These are phyloP conservation scores for Stratiolaelaps scimitus DNA, from an alignment of 1,140 invertebrate species.

Conservation along the genomic window DNA sequence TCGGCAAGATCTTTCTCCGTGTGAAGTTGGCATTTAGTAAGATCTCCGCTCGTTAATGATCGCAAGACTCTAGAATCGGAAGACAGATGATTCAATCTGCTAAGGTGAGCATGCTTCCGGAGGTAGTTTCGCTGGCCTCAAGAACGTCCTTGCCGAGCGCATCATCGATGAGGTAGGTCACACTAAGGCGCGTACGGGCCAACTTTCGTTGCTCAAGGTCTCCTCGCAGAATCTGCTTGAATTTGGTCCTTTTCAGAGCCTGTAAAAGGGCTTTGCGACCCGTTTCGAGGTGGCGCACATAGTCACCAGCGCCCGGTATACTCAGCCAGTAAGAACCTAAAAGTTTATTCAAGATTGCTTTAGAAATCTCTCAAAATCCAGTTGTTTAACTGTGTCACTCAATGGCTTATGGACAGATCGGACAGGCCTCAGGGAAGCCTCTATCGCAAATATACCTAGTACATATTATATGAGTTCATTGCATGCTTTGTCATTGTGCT, in stretches of 20 bases:
- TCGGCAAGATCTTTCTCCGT: too few species aligned
- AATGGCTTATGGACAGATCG: too few species aligned
- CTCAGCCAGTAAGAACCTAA: constrained; percentile 23
- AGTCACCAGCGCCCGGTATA: background rate
- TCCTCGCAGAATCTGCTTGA: constrained; percentile 28
- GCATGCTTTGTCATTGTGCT: too few species aligned
- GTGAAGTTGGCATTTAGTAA: too few species aligned
- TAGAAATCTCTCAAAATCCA: too few species aligned
- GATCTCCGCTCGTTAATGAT: too few species aligned
- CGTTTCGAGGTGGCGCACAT: background rate
- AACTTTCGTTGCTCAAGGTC: constrained; percentile 30
- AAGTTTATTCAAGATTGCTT: too few species aligned
- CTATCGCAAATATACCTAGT: too few species aligned
- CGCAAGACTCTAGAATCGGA: too few species aligned
- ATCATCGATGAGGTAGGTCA: constrained; percentile 28
- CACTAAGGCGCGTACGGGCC: background rate
- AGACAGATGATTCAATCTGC: background rate
- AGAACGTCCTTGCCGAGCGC: background rate
- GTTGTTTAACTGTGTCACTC: too few species aligned
- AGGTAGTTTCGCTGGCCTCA: constrained; percentile 23
- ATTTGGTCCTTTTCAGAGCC: constrained; percentile 26
- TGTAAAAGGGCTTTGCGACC: constrained; percentile 9
- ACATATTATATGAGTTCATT: too few species aligned
- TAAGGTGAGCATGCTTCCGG: constrained; percentile 6
- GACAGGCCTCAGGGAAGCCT: too few species aligned